Evolutionary conservation across 2,113 vertebrate genomes (phyloP).

Genomic region (Columba livia): DNA sequence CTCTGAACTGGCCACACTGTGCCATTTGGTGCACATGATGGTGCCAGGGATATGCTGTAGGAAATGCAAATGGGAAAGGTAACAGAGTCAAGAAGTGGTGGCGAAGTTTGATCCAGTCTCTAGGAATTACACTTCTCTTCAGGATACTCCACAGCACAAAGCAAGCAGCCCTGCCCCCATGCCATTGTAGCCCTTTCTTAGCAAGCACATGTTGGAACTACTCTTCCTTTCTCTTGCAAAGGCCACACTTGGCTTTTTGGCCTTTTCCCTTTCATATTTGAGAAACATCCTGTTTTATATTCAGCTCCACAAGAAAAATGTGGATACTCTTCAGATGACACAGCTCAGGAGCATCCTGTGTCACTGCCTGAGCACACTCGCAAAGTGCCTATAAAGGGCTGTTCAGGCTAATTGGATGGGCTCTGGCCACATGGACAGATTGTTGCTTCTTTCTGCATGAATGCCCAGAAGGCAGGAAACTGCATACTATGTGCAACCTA

Average conservation of each 20-base stretch:
- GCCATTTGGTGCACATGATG: background rate
- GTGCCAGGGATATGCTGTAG: background rate
- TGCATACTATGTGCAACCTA: background rate
- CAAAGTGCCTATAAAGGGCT: background rate
- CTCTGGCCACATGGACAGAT: background rate
- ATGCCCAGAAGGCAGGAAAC: background rate
- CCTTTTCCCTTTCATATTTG: background rate
- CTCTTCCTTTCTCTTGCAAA: background rate
- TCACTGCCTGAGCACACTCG: background rate
- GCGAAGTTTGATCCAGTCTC: background rate
- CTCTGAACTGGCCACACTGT: background rate
- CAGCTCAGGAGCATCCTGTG: background rate
- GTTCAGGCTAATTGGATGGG: background rate
- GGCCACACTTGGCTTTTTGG: background rate
- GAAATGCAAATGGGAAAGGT: background rate
- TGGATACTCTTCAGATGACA: background rate
- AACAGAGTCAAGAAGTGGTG: background rate
- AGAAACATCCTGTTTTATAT: conserved; percentile 20
- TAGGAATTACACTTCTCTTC: background rate
- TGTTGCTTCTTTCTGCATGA: background rate
- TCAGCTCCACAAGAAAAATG: background rate
- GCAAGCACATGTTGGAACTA: background rate
- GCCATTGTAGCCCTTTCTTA: background rate
- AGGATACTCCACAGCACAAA: background rate
- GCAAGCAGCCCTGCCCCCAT: background rate